Conservation (phyloP, 2,888 invertebrate species). For the Lamellibrachia satsuma region DNA sequence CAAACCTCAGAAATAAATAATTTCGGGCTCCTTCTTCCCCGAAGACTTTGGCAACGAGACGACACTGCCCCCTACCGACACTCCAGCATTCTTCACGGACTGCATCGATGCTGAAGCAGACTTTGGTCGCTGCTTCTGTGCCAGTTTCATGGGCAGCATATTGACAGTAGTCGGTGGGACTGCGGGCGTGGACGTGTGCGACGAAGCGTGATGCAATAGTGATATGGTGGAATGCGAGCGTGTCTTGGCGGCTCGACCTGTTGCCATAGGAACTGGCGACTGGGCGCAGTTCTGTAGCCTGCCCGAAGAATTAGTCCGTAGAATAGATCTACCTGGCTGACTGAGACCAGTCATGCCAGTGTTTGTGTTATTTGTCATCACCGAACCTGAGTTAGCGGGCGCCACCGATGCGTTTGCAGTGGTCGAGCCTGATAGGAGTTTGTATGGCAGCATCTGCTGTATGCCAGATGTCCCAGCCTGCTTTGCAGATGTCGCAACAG, state of each 20-base stretch:
- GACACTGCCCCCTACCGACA: background rate
- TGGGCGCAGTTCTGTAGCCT: background rate
- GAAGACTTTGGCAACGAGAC: background rate
- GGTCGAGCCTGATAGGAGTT: slow-evolving; percentile 1
- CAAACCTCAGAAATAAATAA: slow-evolving; percentile 10
- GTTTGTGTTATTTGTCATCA: slow-evolving; percentile 3
- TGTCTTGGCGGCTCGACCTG: background rate
- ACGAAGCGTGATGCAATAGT: background rate
- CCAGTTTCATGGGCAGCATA: slow-evolving; percentile 34
- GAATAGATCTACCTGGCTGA: background rate
- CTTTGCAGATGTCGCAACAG: background rate
- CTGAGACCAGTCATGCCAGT: background rate
- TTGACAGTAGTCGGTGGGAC: slow-evolving; percentile 19
- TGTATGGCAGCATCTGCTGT: slow-evolving; percentile 24
- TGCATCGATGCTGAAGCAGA: slow-evolving; percentile 28
- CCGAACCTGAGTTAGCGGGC: background rate
- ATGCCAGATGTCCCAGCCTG: background rate
- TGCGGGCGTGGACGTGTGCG: background rate
- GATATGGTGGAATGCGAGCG: slow-evolving; percentile 11
- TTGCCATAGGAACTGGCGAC: background rate
- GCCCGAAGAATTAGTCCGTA: background rate
- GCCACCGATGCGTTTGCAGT: background rate
- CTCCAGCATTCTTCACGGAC: background rate
- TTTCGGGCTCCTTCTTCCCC: background rate
- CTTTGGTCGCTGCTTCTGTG: slow-evolving; percentile 31